Evolutionary conservation across 2,113 vertebrate genomes (phyloP), one percentile per base, ranked within the genome.

Genomic region (Smithornis capensis): DNA sequence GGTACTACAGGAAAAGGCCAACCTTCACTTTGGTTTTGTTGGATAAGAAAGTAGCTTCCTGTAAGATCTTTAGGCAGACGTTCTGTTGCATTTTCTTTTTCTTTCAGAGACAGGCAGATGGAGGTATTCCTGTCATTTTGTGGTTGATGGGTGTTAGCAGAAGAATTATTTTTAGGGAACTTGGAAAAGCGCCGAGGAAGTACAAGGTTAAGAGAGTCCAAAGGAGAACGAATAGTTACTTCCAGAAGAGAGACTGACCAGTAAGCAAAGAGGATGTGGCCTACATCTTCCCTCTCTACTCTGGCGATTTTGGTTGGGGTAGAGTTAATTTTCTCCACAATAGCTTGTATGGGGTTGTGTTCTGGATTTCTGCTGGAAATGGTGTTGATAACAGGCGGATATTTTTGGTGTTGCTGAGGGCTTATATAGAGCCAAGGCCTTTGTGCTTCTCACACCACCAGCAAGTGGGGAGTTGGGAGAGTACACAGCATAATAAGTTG

Each of bases 131-230:
- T 3, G 14, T 84, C 60, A 4, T 94, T 95, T 87, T 95, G 95
- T 93, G 96, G 92, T 74, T 87, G 83, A 86, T 64, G 90, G 68
- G 93, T 96, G 95, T 94, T 77, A 94, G 95, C 60, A 5, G 42
- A 89, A 81, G 71, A 76, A 91, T 71, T 94, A 93, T 96, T 96
- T 97, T 97, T 93, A 96, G 93, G 71, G 40, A 93, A 68, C 29
- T 49, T 96, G 93, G 92, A 90, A 79, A 78, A 89, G 37, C 33
- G 73, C 83, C 28, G 2, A 96, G 90, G 88, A 97, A 94, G 68
- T 56, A 82, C 52, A 78, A 89, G 65, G 69, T 65, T 87, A 64
- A 37, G 89, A 89, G 60, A 86, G 62, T 28, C 68, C 33, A 84
- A 73, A 52, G 81, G 60, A 83, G 38, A 80, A 88, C 49, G 44